phyloP scores from a whole-genome alignment of 2,888 invertebrate genomes.

The Melolontha melolontha region DNA sequence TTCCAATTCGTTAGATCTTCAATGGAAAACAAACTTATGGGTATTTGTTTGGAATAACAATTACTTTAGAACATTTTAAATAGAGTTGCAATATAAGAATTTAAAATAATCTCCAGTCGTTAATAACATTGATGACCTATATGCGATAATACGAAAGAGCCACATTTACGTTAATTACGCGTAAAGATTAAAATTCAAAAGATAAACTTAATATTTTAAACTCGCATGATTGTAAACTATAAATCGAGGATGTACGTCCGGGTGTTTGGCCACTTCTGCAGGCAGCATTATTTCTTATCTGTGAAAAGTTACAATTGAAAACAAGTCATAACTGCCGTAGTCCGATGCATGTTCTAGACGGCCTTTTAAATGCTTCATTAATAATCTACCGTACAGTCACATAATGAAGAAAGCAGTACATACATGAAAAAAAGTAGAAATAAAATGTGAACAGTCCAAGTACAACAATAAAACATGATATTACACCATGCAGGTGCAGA shows the following conservation, averaged over 20 bases:
- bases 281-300: constrained; percentile 17
- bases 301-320: constrained; percentile 41
- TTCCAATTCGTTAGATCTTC: no score
- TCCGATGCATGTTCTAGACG: constrained; percentile 6
- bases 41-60: no score
- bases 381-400: constrained; percentile 19
- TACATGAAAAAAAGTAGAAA: background rate
- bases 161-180: constrained; percentile 21
- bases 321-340: constrained; percentile 16
- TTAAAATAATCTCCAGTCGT: no score
- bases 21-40: no score
- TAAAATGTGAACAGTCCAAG: constrained; percentile 22
- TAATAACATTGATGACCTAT: constrained; percentile 13
- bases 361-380: constrained; percentile 35
- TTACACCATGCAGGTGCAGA: constrained; percentile 43
- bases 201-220: constrained; percentile 23
- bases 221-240: constrained; percentile 11
- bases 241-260: constrained; percentile 1
- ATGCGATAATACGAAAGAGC: constrained; percentile 3
- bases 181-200: constrained; percentile 13
- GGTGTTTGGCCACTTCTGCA: constrained; percentile 7
- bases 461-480: constrained; percentile 39
- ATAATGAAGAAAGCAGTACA: constrained; percentile 17
- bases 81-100: no score
- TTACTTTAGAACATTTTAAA: no score